These are phyloP conservation scores for Peromyscus aztecus DNA, from an alignment of 2,797 vertebrate species.

Conservation along the genomic window DNA sequence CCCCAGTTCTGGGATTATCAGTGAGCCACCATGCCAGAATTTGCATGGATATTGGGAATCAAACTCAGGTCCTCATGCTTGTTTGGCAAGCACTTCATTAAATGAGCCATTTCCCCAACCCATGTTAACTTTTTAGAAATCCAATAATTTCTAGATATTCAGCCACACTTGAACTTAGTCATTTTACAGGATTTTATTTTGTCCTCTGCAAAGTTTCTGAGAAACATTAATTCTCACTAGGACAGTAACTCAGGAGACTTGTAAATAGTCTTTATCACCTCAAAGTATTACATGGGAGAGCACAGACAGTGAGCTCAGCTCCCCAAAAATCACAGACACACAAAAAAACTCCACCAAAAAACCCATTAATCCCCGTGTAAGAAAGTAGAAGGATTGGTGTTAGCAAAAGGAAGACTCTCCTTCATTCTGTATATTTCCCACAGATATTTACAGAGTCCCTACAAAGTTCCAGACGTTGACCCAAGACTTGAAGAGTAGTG, in stretches of 20 bases:
- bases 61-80: neutral
- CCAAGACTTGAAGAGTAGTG: neutral
- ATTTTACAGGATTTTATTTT: slow-evolving; percentile 29
- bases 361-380: neutral
- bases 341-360: neutral
- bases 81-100: neutral
- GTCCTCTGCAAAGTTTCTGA: slow-evolving; percentile 28
- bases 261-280: slow-evolving; percentile 4
- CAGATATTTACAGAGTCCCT: neutral
- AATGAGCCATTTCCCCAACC: neutral
- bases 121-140: neutral
- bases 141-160: neutral
- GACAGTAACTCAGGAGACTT: neutral
- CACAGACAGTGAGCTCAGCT: neutral
- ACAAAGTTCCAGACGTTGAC: neutral
- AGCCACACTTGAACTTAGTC: neutral
- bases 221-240: slow-evolving; percentile 8
- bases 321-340: neutral
- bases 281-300: neutral
- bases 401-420: neutral
- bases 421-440: neutral
- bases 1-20: neutral
- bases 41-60: neutral
- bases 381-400: neutral
- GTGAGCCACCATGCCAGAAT: neutral